A percentile compares a stretch with the other conserved stretches of the same genome.
Conservation (phyloP, 2,888 invertebrate genomes). For the Magallana nippona region DNA sequence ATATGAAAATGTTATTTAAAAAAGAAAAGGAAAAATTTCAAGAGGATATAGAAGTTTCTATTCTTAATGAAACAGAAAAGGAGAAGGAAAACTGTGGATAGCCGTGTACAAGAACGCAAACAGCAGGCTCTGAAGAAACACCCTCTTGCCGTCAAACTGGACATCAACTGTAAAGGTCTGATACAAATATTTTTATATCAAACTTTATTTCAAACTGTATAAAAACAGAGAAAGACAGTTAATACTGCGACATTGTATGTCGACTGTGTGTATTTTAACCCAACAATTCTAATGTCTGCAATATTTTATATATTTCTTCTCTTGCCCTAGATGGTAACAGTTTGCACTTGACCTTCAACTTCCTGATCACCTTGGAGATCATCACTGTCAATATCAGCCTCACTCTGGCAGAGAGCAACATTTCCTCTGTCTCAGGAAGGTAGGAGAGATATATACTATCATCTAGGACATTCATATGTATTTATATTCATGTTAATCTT, state of each 20-base stretch:
- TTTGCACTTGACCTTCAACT: slow-evolving; percentile 84
- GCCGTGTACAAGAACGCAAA: slow-evolving; percentile 68
- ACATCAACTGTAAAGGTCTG: slow-evolving; percentile 82
- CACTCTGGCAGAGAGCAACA: slow-evolving; percentile 57
- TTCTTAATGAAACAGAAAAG: slow-evolving; percentile 60
- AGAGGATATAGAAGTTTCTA: too few relatives aligned
- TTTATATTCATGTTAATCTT: too few relatives aligned
- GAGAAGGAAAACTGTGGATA: slow-evolving; percentile 75
- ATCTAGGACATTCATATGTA: neutral
- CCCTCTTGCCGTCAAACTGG: slow-evolving; percentile 86
- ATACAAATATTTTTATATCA: too few relatives aligned
- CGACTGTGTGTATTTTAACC: too few relatives aligned
- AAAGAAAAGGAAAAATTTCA: too few relatives aligned
- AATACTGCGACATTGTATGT: too few relatives aligned
- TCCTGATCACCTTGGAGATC: slow-evolving; percentile 87
- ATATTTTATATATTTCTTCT: slow-evolving; percentile 42
- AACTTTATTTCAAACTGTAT: too few relatives aligned
- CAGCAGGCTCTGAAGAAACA: slow-evolving; percentile 85
- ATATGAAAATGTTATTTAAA: too few relatives aligned
- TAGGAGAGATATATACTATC: slow-evolving; percentile 53
- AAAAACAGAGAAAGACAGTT: too few relatives aligned
- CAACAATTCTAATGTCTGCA: too few relatives aligned
- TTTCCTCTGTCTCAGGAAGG: slow-evolving; percentile 73
- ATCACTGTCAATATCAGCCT: slow-evolving; percentile 85
- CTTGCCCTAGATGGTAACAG: slow-evolving; percentile 82